Conservation (phyloP, 2,113 vertebrate species). For the Collichthys lucidus region DNA sequence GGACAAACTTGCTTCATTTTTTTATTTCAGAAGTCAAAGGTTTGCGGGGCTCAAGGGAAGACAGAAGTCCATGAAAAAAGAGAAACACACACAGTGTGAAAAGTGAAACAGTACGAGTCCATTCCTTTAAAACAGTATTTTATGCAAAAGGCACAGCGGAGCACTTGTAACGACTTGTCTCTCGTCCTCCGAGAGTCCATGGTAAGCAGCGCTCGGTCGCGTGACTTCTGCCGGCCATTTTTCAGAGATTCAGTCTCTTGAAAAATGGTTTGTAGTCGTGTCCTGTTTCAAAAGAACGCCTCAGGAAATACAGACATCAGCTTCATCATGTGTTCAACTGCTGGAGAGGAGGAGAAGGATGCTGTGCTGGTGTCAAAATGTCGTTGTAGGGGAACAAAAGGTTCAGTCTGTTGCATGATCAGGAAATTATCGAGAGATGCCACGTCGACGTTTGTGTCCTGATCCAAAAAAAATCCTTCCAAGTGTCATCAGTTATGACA, state of each 20-base stretch:
- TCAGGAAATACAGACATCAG: slow-evolving; percentile 72
- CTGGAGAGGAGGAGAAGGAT: slow-evolving; percentile 71
- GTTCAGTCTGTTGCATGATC: neutral
- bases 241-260: neutral
- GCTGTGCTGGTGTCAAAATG: slow-evolving; percentile 15
- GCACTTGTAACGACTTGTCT: slow-evolving; percentile 90
- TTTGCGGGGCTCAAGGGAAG: slow-evolving; percentile 84
- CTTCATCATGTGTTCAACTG: slow-evolving; percentile 84
- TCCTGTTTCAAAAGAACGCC: neutral
- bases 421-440: neutral
- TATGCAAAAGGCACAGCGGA: slow-evolving; percentile 91
- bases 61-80: slow-evolving; percentile 90
- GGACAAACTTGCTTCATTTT: slow-evolving; percentile 14
- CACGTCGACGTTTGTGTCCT: neutral
- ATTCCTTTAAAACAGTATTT: slow-evolving; percentile 89
- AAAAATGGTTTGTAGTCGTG: neutral
- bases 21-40: slow-evolving; percentile 84
- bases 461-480: neutral
- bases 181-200: slow-evolving; percentile 78
- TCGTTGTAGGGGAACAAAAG: neutral
- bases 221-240: slow-evolving; percentile 3
- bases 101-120: slow-evolving; percentile 84
- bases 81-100: slow-evolving; percentile 94
- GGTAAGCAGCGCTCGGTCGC: slow-evolving; percentile 76
- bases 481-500: neutral